Evolutionary conservation across 2,888 invertebrate genomes (phyloP), one percentile per base, ranked within the genome.

Genomic region (Pachycephus smyrnensis): DNA sequence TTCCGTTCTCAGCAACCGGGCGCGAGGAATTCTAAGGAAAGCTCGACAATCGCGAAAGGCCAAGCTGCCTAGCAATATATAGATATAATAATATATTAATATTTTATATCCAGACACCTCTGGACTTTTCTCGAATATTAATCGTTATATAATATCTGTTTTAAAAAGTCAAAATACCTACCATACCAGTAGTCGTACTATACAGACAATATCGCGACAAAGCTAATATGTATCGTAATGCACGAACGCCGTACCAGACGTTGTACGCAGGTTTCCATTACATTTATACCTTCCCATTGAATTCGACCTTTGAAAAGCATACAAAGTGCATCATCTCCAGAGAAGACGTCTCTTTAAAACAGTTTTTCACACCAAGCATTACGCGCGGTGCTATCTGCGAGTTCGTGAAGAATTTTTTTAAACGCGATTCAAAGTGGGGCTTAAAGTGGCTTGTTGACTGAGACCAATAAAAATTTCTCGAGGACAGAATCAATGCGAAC

Each of bases 31-130:
- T 55, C 55, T 23, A 55, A 78, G 80, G 79, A 84, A 85, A 85
- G 82, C 83, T 81, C 84, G 82, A 80, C 78, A 84, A 86, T 83
- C 82, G 82, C 76, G 79, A 79, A 73, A 75, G 69, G 74, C 76
- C 77, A 75, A 77, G 73, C 78, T 75, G 73, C 75, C 76, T 79
- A 80, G 77, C 77, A 79, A 76, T 81, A 80, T 82, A 80, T 80
- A 75, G 77, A 81, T 84, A 82, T 84, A 71, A 79, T 79, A 80
- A 81, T 81, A 81, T 82, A 80, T 80, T 86, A 84, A 84, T 84
- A 83, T 84, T 81, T 84, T 79, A 82, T 83, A 87, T 84, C 84
- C 85, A 86, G 85, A 90, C 84, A 83, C 81, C 81, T 83, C 83
- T 84, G 83, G 83, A 84, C 82, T 85, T 84, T 83, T 84, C 79